Evolutionary conservation across 2,888 invertebrate genomes (phyloP), one percentile per base, ranked within the genome.

Genomic region (Willowsia nigromaculata): DNA sequence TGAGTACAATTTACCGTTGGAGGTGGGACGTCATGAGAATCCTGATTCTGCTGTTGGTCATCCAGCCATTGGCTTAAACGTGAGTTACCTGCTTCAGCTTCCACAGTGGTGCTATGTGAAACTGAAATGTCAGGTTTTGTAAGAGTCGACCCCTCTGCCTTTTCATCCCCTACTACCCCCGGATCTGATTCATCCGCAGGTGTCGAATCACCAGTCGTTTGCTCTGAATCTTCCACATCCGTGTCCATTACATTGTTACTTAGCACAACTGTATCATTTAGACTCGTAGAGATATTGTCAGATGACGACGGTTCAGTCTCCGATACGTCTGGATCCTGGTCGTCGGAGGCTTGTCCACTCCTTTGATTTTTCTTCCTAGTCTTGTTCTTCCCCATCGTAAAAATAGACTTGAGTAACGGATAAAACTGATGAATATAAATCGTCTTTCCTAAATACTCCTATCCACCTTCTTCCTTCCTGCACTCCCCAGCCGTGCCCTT

Each of bases 221-320:
- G 88, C 11, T 84, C 88, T n/a, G 84, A 88, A 47, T 88, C 88
- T 30, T 88, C 88, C 30, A 59, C 68, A n/a, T 88, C 88, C 0
- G 88, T 88, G 68, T 88, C 88, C 88, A 88, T 88, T n/a, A 88
- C 78, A 40, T 78, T 86, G 30, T 62, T 82, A 65, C 78, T 88
- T 40, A 88, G 33, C 6, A 83, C 83, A 25, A 88, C 43, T 9
- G 84, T 80, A 37, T 84, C 84, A 9, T 84, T 88, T 18, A 88
- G 43, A 84, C 84, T 88, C 33, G 59, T 9, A 11, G 88, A 84
- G 0, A 65, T 76, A 53, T 84, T 88, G 30, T 84, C 84, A 4
- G 88, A 85, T 3, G 89, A 74, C 18, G 89, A 89, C 18, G 89
- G 85, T 30, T 89, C 89, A 3, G 89, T 59, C 30, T 89, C 89